phyloP scores from a whole-genome alignment of 2,797 vertebrate genomes.

The Alca torda region DNA sequence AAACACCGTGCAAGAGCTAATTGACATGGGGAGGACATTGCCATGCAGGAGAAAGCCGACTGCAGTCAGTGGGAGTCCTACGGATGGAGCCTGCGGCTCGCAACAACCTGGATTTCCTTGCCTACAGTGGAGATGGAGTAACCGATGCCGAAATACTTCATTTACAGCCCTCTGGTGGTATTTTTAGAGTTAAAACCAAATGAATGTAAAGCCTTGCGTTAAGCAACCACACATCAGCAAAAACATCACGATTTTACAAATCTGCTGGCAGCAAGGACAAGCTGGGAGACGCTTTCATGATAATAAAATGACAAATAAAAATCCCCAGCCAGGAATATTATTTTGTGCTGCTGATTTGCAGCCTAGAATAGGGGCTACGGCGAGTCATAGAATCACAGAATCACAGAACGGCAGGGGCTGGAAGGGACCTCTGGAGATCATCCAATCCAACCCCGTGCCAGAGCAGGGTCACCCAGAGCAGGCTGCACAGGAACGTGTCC shows the following conservation, averaged over 20 bases:
- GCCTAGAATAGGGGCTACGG: not conserved
- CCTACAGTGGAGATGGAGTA: not conserved
- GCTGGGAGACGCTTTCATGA: not conserved
- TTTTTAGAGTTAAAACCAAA: not conserved
- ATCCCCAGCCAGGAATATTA: fast-evolving
- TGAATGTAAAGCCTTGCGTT: not conserved
- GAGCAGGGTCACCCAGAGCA: no score
- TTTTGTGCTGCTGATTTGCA: not conserved
- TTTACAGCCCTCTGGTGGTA: not conserved
- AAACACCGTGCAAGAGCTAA: not conserved
- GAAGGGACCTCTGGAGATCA: no score
- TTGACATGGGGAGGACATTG: not conserved
- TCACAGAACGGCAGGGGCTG: no score
- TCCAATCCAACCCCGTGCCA: no score
- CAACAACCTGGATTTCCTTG: not conserved
- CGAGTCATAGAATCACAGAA: not conserved
- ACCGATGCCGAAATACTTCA: fast-evolving
- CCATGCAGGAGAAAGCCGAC: not conserved
- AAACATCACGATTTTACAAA: not conserved
- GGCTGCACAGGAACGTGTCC: no score
- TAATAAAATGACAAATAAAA: not conserved
- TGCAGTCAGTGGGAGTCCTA: not conserved
- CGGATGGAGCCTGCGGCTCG: fast-evolving
- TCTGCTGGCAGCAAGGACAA: not conserved
- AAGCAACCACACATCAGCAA: not conserved